Evolutionary conservation across 2,113 vertebrate genomes (phyloP).

Genomic region (Lampris incognitus): DNA sequence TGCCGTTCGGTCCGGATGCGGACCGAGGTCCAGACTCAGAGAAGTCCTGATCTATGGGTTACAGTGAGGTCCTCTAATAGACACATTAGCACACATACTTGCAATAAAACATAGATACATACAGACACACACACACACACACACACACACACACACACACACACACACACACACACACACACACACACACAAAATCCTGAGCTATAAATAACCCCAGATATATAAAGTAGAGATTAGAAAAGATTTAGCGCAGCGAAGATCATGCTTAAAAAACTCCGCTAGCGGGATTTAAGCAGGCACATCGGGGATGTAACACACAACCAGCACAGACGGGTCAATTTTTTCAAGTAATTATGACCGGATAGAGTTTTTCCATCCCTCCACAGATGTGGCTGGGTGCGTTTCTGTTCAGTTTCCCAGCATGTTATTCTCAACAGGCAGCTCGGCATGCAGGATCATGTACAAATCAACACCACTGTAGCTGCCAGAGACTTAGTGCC

Average conservation of each 20-base stretch:
- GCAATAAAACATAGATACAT: background rate
- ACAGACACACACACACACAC: background rate
- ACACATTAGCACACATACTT: background rate
- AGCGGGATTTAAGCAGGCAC: conserved; percentile 37
- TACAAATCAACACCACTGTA: no score
- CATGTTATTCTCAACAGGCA: no score
- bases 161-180: background rate
- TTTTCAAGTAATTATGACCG: background rate
- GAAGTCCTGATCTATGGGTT: no score
- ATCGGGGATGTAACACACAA: conserved; percentile 24
- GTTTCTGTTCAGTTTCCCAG: no score
- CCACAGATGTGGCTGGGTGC: background rate
- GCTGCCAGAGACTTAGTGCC: no score
- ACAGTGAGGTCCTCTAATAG: background rate
- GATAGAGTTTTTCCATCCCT: background rate
- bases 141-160: background rate
- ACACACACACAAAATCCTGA: background rate
- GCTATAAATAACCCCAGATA: conserved; percentile 41
- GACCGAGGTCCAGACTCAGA: no score
- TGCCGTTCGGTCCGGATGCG: no score
- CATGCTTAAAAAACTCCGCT: conserved; percentile 25
- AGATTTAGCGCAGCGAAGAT: conserved; percentile 44
- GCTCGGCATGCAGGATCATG: no score
- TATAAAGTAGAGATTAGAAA: conserved; percentile 57
- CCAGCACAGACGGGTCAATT: conserved; percentile 11